A percentile compares a stretch with the other conserved stretches of the same genome.
Conservation (phyloP, 2,888 invertebrate genomes). For the Spisula solida region DNA sequence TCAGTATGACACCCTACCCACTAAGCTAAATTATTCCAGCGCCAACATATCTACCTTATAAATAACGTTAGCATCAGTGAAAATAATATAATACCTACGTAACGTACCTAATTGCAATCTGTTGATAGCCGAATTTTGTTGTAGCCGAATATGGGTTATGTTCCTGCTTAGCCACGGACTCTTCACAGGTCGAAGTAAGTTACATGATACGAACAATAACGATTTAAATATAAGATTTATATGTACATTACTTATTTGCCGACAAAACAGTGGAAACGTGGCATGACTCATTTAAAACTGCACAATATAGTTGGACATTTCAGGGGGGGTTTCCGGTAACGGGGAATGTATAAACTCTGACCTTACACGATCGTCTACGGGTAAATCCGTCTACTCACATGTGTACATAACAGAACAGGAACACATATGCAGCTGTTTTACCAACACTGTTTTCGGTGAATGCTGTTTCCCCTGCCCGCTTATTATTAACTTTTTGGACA, state of each 20-base stretch:
- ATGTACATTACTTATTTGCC: background rate
- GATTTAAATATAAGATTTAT: background rate
- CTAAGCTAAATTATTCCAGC: background rate
- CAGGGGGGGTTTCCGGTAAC: too few species aligned
- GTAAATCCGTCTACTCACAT: too few species aligned
- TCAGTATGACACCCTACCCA: too few species aligned
- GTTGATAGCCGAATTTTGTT: background rate
- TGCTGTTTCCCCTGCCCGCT: too few species aligned
- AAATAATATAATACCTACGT: background rate
- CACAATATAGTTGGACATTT: background rate
- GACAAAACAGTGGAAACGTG: background rate
- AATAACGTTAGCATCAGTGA: background rate
- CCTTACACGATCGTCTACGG: too few species aligned
- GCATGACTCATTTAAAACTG: constrained; percentile 2
- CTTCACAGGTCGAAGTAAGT: background rate
- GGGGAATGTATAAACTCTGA: too few species aligned
- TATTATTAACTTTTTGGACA: too few species aligned
- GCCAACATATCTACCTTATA: background rate
- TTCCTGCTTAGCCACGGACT: background rate
- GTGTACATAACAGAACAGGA: too few species aligned
- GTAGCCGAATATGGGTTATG: background rate
- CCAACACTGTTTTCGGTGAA: too few species aligned
- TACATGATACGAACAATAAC: background rate
- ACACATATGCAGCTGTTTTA: too few species aligned
- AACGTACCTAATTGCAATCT: background rate